Base-by-base conservation (phyloP, 2,113 vertebrate genomes). In the Pyrgilauda ruficollis region DNA sequence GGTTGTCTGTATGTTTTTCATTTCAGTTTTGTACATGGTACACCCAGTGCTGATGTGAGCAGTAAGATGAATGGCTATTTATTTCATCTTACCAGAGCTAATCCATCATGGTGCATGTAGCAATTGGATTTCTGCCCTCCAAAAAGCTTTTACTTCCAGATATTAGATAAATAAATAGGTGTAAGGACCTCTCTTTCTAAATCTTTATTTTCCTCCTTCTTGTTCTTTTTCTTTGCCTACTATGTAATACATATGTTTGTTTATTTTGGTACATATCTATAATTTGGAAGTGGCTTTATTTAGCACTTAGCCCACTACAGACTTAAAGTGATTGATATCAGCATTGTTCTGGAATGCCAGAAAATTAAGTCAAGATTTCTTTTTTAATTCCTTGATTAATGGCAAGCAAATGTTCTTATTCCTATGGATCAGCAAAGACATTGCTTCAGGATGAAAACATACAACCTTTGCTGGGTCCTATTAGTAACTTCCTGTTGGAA, bases 51-150 rank as follows among this genome's bases (percentile, higher is more conserved):
- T 3, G 7, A 93, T 33, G 37, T 2, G 31, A 69, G 77, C 33
- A n/a, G 76, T 82, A 98, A 97, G 97, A 98, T 67, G 77, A 97
- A 97, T 97, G 68, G 83, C 93, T 97, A 92, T 94, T 97, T 98
- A 93, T 96, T 97, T 96, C 93, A 53, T 66, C 33, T 94, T 94
- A 76, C 95, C 87, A 56, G 41, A 83, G 81, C 90, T 97, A 93
- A 98, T 98, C 95, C 82, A 96, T 98, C 97, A 97, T 39, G 84
- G 72, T 93, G 89, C 75, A 93, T 92, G 84, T 86, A 96, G 92
- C 96, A 94, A 96, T 91, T 91, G 94, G 72, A 94, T 94, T 96
- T 95, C 88, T 90, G 79, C 58, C 89, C 37, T 88, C 82, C 44
- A 88, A 94, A 92, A 89, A 53, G 66, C 77, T 85, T 97, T 93